Evolutionary conservation across 1,140 invertebrate genomes (phyloP), one percentile per base, ranked within the genome.

Genomic region (Drosophila tsacasi): DNA sequence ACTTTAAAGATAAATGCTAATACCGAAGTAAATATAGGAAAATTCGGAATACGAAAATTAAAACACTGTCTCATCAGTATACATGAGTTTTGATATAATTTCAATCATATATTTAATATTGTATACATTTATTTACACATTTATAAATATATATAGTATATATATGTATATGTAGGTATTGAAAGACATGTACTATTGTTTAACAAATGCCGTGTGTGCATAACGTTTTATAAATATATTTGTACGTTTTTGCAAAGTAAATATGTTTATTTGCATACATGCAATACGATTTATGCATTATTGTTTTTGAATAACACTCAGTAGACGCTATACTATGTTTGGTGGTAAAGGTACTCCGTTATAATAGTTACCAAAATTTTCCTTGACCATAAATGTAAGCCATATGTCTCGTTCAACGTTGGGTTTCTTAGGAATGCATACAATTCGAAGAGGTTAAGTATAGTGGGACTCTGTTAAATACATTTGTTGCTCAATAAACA

Each of bases 191-290:
- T 73, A 60, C 44, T 72, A 71, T 71, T 39, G 66, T 72, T 73
- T 42, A 73, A 73, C 69, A 73, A 73, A 73, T 73, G 69, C 69
- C 54, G 21, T 42, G 67, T 73, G 69, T 59, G 67, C 69, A 73
- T 73, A 73, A 50, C 69, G 67, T 67, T 76, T 40, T 49, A 76
- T 84, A 84, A 60, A 72, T 80, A 42, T 80, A 80, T 83, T 80
- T 84, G 81, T 79, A 83, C 69, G 67, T 30, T 60, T 52, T 69
- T 44, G 67, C 27, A 49, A 68, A 57, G 30, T 72, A 71, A 54
- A 57, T 55, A 71, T 61, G 64, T 55, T 52, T 59, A 10, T 35
- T 52, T 76, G 46, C 35, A 69, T 76, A 73, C 61, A 54, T 55
- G 50, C 64, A 59, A 69, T 74, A 61, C 39, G 32, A 54, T 71